phyloP scores from a whole-genome alignment of 2,113 vertebrate genomes.

The Mungos mungo region DNA sequence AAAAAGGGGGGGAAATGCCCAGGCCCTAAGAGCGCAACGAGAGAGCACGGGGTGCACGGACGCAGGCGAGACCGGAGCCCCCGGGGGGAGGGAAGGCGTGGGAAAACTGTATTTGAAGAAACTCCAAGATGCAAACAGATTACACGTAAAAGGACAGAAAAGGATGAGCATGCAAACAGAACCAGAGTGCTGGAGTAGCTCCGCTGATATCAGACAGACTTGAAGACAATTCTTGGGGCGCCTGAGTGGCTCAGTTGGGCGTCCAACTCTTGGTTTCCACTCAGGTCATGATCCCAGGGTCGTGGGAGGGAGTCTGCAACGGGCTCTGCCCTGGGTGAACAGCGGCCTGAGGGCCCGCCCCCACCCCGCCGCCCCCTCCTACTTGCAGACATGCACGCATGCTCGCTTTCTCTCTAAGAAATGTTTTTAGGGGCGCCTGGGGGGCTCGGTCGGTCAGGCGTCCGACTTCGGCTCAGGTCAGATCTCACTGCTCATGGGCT shows the following conservation, averaged over 20 bases:
- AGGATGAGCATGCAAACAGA: neutral
- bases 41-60: fast-evolving
- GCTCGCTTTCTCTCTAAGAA: neutral
- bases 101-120: neutral
- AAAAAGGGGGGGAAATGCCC: neutral
- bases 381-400: neutral
- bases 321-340: no score
- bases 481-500: no score
- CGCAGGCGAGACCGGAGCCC: fast-evolving
- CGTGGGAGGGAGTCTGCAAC: no score
- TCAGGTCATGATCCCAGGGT: no score
- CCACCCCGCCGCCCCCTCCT: neutral
- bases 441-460: no score
- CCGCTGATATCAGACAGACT: neutral
- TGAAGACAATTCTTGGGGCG: neutral
- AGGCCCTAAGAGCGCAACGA: neutral
- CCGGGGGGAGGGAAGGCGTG: fast-evolving
- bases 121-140: neutral
- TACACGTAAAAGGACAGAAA: neutral
- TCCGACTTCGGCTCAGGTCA: no score
- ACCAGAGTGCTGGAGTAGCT: neutral
- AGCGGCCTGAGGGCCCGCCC: no score
- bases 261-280: no score
- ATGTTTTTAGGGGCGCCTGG: no score
- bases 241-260: no score